phyloP scores from a whole-genome alignment of 2,888 invertebrate species.

The Lasioglossum oenotherae region DNA sequence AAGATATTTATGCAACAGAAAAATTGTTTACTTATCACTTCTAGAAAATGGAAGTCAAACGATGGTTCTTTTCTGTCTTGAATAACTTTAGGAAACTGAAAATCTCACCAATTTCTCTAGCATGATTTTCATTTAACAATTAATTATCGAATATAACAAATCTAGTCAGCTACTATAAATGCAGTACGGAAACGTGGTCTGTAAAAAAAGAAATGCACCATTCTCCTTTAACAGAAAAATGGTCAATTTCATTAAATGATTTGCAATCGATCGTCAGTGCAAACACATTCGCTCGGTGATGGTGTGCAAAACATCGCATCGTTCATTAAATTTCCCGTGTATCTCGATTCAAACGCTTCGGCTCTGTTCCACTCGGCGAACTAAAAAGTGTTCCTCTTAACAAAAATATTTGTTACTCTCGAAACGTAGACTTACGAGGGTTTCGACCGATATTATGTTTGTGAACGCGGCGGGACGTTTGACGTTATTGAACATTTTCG shows the following conservation, averaged over 20 bases:
- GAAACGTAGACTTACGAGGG: background rate
- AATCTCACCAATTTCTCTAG: too few species aligned
- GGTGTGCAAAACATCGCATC: background rate
- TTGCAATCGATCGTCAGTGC: background rate
- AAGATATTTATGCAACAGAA: background rate
- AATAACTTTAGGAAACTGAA: background rate
- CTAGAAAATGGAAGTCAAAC: background rate
- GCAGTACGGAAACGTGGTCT: too few species aligned
- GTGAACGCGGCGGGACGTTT: background rate
- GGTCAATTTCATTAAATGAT: background rate
- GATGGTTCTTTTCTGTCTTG: background rate
- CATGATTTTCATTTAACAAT: too few species aligned
- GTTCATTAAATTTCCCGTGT: background rate
- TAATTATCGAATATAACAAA: too few species aligned
- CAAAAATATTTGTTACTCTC: background rate
- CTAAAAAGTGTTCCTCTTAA: background rate
- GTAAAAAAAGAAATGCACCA: background rate
- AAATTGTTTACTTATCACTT: background rate
- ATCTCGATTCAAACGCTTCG: background rate
- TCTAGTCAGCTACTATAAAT: too few species aligned
- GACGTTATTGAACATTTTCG: background rate
- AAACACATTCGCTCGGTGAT: background rate
- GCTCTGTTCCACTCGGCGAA: background rate
- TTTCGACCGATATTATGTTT: background rate
- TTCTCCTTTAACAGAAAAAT: background rate